Evolutionary conservation across 2,888 invertebrate species (phyloP), one percentile per base, ranked within the genome.

Genomic region (Diplolepis rosae): DNA sequence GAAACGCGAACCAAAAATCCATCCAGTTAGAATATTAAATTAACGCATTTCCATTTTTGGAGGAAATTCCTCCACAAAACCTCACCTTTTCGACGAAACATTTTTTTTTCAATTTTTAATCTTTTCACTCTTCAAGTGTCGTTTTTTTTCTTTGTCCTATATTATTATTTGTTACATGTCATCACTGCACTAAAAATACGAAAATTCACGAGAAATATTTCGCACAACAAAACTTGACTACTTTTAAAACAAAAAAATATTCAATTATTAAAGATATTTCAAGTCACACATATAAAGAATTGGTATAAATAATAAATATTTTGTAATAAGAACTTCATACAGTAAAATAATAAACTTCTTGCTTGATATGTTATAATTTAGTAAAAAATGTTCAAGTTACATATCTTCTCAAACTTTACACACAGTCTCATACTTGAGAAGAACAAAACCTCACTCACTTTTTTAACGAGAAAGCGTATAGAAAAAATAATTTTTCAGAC

Each of bases 1-100:
- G 24, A 61, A 61, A 39, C 39, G 35, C n/a, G 39, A 39, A 61
- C n/a, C n/a, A 24, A 61, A 61, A 35, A 61, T 39, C 61, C 61
- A 61, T 61, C 39, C 30, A 18, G 15, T 32, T 32, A 32, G 30
- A 32, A 18, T 35, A 2, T 32, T 39, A 61, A 24, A 61, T 35
- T n/a, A 61, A 9, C n/a, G 39, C 7, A n/a, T 61, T 61, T 61
- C 15, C 54, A 54, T 28, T 61, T 13, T 6, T n/a, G 35, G n/a
- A 61, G 61, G 61, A 27, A 39, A 61, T 61, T 39, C 39, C 39
- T 27, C 61, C 61, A 39, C 39, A 61, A n/a, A n/a, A 11, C 27
- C 27, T 61, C 24, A 39, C 7, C n/a, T 22, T 61, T 61, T 6
- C 27, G 1, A 35, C 1, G 9, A 61, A 61, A 61, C 61, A 61